phyloP scores from a whole-genome alignment of 1,140 invertebrate species.

The Hypsibius dujardini region DNA sequence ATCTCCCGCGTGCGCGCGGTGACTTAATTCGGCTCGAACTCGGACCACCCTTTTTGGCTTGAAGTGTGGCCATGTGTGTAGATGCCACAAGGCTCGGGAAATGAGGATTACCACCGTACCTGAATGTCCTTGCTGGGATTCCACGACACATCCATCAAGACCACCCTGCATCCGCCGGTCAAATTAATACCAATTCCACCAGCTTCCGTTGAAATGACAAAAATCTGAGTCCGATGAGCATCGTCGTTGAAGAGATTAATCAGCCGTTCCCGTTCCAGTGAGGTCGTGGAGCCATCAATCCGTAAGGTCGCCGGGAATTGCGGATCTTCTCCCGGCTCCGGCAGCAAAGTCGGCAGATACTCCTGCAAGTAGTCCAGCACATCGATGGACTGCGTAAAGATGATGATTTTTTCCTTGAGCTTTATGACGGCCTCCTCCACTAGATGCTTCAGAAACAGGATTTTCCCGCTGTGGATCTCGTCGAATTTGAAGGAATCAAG shows the following conservation, averaged over 20 bases:
- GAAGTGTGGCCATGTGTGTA: neutral
- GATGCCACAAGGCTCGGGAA: neutral
- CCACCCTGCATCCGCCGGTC: slow-evolving; percentile 33
- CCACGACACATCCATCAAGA: slow-evolving; percentile 68
- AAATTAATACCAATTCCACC: slow-evolving; percentile 94
- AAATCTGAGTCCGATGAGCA: slow-evolving; percentile 59
- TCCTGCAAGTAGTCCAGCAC: slow-evolving; percentile 8
- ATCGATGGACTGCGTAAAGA: slow-evolving; percentile 13
- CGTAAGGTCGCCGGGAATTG: slow-evolving; percentile 33
- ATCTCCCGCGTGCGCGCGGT: slow-evolving; percentile 16
- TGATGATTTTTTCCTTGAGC: neutral
- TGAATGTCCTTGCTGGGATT: slow-evolving; percentile 99
- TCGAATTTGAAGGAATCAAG: neutral
- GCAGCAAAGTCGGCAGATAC: neutral
- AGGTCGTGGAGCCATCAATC: slow-evolving; percentile 83
- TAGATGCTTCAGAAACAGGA: neutral
- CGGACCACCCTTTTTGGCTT: too few species aligned
- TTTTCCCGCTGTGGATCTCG: slow-evolving; percentile 11
- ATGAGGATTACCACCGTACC: slow-evolving; percentile 24
- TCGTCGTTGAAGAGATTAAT: slow-evolving; percentile 93
- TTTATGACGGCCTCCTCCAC: neutral
- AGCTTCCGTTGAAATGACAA: slow-evolving; percentile 89
- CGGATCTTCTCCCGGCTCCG: slow-evolving; percentile 20
- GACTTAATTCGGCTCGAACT: neutral
- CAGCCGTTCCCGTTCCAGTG: slow-evolving; percentile 76